A percentile compares a stretch with the other conserved stretches of the same genome.
Conservation (phyloP, 2,888 invertebrate species). For the Eledona agricola region DNA sequence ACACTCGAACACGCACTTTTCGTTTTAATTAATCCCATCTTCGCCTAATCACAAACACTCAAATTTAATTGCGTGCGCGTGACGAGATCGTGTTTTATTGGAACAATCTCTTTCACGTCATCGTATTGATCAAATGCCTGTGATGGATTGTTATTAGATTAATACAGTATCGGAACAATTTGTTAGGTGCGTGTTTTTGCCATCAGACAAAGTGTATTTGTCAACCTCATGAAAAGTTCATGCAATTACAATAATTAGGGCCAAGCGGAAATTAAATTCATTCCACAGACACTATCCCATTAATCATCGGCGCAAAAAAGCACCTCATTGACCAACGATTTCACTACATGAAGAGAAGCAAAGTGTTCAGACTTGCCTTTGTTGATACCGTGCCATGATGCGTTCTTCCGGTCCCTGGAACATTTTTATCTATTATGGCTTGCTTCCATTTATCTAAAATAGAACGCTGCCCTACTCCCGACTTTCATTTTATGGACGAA, state of each 20-base stretch:
- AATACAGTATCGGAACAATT: conserved; percentile 5
- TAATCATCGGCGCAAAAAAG: conserved; percentile 14
- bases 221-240: no score
- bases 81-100: conserved; percentile 26
- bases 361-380: conserved; percentile 24
- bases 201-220: no score
- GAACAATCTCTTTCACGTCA: conserved; percentile 13
- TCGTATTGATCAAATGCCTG: conserved; percentile 20
- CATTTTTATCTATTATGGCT: conserved; percentile 28
- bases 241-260: conserved; percentile 21
- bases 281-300: conserved; percentile 4
- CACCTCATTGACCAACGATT: conserved; percentile 11
- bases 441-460: conserved; percentile 30
- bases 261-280: conserved; percentile 18
- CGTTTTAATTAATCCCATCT: conserved; percentile 6
- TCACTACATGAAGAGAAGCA: conserved; percentile 2
- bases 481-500: conserved; percentile 23
- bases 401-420: conserved; percentile 24
- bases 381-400: conserved; percentile 18
- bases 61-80: conserved; percentile 31
- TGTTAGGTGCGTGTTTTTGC: background rate
- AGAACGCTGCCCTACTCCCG: conserved; percentile 21
- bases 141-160: conserved; percentile 21
- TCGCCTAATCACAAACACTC: conserved; percentile 24
- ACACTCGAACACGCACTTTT: conserved; percentile 1